phyloP scores from a whole-genome alignment of 2,113 vertebrate species.

The Sylvietta virens region DNA sequence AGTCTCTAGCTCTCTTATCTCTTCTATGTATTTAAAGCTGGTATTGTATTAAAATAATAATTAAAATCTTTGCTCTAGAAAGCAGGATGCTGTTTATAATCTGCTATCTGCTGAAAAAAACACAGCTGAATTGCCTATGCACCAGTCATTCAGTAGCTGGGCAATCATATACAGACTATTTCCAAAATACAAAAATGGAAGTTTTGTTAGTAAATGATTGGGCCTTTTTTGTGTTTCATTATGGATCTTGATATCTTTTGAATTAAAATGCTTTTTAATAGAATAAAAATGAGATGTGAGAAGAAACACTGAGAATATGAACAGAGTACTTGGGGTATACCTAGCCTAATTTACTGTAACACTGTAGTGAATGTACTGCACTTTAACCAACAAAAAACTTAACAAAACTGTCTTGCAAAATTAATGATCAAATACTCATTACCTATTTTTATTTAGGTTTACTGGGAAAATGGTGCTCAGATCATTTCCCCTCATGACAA shows the following conservation, averaged over 20 bases:
- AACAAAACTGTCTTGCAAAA: background rate
- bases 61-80: background rate
- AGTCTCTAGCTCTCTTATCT: background rate
- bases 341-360: background rate
- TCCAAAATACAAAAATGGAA: background rate
- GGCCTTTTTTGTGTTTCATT: background rate
- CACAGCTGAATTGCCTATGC: background rate
- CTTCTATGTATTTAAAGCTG: background rate
- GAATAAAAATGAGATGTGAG: background rate
- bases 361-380: background rate
- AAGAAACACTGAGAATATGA: background rate
- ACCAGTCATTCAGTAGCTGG: background rate
- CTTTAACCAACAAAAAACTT: background rate
- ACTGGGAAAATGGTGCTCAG: conserved; percentile 96
- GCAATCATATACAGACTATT: background rate
- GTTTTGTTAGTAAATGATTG: background rate
- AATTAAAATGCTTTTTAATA: background rate
- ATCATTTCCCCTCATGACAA: conserved; percentile 92
- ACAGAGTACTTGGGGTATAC: background rate
- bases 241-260: background rate
- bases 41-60: background rate
- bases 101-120: background rate
- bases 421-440: background rate
- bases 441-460: conserved; percentile 76
- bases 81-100: background rate